A percentile compares a stretch with the other conserved stretches of the same genome.
phyloP scores from a whole-genome alignment of 1,140 invertebrate genomes.

The Lordiphosa collinella region DNA sequence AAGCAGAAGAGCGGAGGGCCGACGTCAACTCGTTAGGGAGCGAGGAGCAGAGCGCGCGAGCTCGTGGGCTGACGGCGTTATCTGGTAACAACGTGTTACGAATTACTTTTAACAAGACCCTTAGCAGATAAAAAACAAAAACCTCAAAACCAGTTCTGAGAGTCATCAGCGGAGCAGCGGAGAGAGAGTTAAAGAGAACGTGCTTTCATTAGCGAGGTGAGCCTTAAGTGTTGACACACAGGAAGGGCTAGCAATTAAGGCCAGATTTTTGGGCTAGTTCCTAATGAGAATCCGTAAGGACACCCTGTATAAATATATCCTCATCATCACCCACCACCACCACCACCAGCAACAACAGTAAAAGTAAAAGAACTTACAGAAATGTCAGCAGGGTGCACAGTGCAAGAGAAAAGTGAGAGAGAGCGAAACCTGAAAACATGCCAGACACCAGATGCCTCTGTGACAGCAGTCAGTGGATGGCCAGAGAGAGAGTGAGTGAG shows the following conservation, averaged over 20 bases:
- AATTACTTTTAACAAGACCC: constrained; percentile 80
- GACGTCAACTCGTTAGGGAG: constrained; percentile 33
- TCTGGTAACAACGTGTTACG: constrained; percentile 80
- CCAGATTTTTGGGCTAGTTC: constrained; percentile 30
- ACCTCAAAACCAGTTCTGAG: constrained; percentile 63
- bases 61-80: constrained; percentile 61
- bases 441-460: constrained; percentile 45
- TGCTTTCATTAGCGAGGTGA: constrained; percentile 60
- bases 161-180: constrained; percentile 4
- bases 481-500: constrained; percentile 13
- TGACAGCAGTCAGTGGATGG: constrained; percentile 6
- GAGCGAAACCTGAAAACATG: constrained; percentile 54
- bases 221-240: constrained; percentile 31
- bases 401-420: constrained; percentile 20
- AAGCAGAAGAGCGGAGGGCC: constrained; percentile 1
- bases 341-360: neutral
- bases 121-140: constrained; percentile 75
- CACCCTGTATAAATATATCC: constrained; percentile 3
- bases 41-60: constrained; percentile 24
- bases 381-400: constrained; percentile 54
- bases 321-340: no score
- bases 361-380: constrained; percentile 36
- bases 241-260: constrained; percentile 62
- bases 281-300: constrained; percentile 32
- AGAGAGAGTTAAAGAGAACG: constrained; percentile 25